Evolutionary conservation across 1,140 invertebrate genomes (phyloP).

Genomic region (Neodiprion pinetum): DNA sequence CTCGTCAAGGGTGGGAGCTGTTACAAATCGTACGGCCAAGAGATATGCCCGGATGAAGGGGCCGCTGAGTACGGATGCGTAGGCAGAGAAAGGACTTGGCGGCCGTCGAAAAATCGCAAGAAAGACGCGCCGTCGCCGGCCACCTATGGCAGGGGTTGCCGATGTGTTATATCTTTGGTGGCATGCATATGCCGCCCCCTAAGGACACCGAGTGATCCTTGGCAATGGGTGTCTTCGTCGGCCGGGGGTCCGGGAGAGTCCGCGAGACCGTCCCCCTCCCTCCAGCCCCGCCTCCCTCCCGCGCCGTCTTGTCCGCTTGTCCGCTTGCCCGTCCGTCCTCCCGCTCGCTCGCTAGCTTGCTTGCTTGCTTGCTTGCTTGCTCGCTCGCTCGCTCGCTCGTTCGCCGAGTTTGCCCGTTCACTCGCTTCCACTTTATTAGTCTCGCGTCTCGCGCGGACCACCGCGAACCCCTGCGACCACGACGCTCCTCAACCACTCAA

Average conservation of each 20-base stretch:
- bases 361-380: constrained; percentile 16
- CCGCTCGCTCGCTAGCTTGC: neutral
- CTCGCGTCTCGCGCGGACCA: constrained; percentile 58
- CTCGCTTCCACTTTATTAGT: constrained; percentile 53
- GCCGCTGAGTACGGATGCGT: neutral
- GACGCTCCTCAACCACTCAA: constrained; percentile 1
- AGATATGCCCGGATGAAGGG: constrained; percentile 10
- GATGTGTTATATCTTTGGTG: too few species aligned
- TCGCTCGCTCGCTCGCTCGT: constrained; percentile 19
- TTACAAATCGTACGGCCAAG: constrained; percentile 21
- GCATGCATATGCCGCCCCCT: too few species aligned
- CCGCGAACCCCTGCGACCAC: constrained; percentile 51
- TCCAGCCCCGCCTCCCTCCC: constrained; percentile 23
- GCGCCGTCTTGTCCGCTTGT: neutral
- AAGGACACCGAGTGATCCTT: constrained; percentile 51
- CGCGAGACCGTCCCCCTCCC: constrained; percentile 26
- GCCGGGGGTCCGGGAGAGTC: constrained; percentile 20
- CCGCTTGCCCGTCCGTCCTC: neutral
- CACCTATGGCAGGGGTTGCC: too few species aligned
- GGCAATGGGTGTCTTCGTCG: constrained; percentile 43
- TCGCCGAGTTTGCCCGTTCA: constrained; percentile 50
- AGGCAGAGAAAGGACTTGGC: constrained; percentile 9
- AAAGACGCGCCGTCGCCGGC: constrained; percentile 18
- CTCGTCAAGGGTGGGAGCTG: constrained; percentile 20
- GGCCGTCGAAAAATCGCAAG: constrained; percentile 8